These are phyloP conservation scores for Todiramphus saurophagus DNA, from an alignment of 2,113 vertebrate species.

Conservation along the genomic window DNA sequence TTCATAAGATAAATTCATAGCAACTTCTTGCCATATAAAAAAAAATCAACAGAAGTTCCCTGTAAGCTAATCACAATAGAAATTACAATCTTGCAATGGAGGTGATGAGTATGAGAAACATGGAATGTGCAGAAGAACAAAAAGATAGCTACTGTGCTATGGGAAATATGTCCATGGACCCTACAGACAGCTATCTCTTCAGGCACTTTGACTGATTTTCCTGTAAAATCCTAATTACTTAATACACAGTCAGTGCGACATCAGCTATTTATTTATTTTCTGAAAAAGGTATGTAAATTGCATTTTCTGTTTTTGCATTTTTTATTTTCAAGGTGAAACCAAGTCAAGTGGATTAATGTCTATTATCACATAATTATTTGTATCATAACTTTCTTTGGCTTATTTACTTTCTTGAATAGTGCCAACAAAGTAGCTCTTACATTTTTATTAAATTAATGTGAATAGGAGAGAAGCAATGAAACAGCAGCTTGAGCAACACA, in stretches of 20 bases:
- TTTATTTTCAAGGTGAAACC: background rate
- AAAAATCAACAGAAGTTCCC: background rate
- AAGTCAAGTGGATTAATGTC: background rate
- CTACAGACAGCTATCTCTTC: background rate
- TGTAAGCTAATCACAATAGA: background rate
- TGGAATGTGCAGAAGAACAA: background rate
- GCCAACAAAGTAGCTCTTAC: conserved; percentile 37
- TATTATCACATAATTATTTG: background rate
- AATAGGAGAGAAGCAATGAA: conserved; percentile 51
- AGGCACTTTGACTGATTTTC: background rate
- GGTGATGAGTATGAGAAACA: background rate
- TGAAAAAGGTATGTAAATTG: background rate
- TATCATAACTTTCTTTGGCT: conserved; percentile 9
- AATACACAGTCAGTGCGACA: background rate
- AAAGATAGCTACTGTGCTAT: background rate
- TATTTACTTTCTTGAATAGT: conserved; percentile 27
- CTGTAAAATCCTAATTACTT: background rate
- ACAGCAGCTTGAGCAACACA: conserved; percentile 30
- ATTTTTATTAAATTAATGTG: conserved; percentile 62
- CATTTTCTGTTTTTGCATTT: background rate
- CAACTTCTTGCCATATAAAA: background rate
- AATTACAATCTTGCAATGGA: background rate
- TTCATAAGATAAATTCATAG: background rate
- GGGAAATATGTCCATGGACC: background rate
- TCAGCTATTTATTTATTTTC: background rate